These are phyloP conservation scores for Priapulus caudatus DNA, from an alignment of 2,888 invertebrate genomes.

Conservation along the genomic window DNA sequence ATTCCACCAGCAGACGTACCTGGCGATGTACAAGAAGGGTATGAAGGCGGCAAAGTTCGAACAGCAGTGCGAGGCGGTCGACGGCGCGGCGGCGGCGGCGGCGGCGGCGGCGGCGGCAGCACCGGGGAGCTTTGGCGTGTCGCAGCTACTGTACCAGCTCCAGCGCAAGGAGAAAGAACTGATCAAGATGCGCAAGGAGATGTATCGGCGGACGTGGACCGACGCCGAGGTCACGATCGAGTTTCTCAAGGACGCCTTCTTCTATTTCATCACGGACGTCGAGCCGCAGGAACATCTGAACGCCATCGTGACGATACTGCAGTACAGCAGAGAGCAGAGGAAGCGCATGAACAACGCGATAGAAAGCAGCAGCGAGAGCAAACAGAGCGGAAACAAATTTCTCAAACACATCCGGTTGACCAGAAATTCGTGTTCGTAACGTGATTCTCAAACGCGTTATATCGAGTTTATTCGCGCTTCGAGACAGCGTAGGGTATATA, in stretches of 20 bases:
- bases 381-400: no score
- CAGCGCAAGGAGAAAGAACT: background rate
- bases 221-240: slow-evolving; percentile 85
- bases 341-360: no score
- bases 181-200: background rate
- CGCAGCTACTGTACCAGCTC: background rate
- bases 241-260: slow-evolving; percentile 82
- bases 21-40: slow-evolving; percentile 49
- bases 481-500: no score
- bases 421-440: no score
- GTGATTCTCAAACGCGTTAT: no score
- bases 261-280: slow-evolving; percentile 77
- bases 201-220: slow-evolving; percentile 21
- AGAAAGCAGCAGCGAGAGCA: no score
- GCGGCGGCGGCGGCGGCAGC: background rate
- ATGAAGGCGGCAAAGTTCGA: slow-evolving; percentile 64
- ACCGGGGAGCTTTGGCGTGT: background rate
- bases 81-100: background rate
- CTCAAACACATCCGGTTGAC: no score
- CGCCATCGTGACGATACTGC: slow-evolving; percentile 77
- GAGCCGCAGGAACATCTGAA: slow-evolving; percentile 75
- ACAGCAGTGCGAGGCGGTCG: slow-evolving; percentile 29
- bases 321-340: slow-evolving; percentile 30
- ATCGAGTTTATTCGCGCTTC: no score
- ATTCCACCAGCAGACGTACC: slow-evolving; percentile 58